Percentiles rank a stretch among this genome's conserved stretches.
Conservation (phyloP, 2,888 invertebrate genomes). For the Pollenia labialis region DNA sequence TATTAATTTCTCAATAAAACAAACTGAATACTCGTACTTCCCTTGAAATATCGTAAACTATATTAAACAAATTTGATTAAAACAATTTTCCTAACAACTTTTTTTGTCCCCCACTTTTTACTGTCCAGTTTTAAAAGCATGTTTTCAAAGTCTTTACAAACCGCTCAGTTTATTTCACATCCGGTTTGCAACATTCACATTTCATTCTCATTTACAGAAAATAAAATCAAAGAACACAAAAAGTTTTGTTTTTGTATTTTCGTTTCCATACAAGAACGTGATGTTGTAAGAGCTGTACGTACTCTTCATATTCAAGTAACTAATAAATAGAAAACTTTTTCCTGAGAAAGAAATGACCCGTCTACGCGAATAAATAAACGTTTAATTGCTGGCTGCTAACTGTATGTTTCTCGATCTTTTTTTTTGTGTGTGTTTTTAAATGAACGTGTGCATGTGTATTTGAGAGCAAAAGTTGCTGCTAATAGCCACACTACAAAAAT, state of each 20-base stretch:
- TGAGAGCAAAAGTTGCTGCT: background rate
- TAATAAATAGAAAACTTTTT: slow-evolving; percentile 53
- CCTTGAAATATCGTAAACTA: no score
- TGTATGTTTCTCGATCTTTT: slow-evolving; percentile 55
- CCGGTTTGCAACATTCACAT: slow-evolving; percentile 11
- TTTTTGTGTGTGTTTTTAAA: background rate
- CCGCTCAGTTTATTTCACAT: slow-evolving; percentile 7
- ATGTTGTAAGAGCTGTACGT: slow-evolving; percentile 48
- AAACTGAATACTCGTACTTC: no score
- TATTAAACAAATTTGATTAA: background rate
- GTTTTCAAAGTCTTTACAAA: background rate
- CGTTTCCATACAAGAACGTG: background rate
- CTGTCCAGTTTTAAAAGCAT: background rate
- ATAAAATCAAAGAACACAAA: background rate
- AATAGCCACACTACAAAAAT: background rate
- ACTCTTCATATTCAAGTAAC: slow-evolving; percentile 9
- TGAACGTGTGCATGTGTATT: background rate
- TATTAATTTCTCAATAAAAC: background rate
- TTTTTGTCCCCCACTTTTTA: background rate
- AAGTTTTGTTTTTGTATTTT: slow-evolving; percentile 17
- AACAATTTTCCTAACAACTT: background rate
- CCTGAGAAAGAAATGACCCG: slow-evolving; percentile 56
- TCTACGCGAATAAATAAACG: slow-evolving; percentile 67
- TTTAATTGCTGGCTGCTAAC: slow-evolving; percentile 68
- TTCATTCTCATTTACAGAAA: background rate